Evolutionary conservation across 1,140 invertebrate species (phyloP).

Genomic region (Pseudomyrmex pallidus): DNA sequence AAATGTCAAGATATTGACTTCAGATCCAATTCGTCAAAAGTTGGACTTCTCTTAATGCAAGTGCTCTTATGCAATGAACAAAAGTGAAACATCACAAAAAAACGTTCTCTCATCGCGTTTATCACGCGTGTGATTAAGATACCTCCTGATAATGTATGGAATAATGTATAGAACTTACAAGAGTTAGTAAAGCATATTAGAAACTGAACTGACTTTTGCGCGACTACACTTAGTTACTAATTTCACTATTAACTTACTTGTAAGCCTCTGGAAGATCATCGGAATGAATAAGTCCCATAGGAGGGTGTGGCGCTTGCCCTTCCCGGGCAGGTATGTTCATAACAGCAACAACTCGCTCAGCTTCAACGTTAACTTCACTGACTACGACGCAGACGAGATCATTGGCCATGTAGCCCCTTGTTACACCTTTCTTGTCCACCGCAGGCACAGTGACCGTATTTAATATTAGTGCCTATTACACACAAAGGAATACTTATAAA

Average conservation of each 20-base stretch:
- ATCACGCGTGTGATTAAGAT: conserved; percentile 55
- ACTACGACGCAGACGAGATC: conserved; percentile 95
- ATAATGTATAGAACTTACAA: conserved; percentile 50
- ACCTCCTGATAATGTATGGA: conserved; percentile 49
- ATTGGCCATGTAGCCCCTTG: conserved; percentile 91
- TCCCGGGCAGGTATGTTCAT: conserved; percentile 92
- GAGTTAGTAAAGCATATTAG: conserved; percentile 69
- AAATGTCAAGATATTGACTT: conserved; percentile 37
- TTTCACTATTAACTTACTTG: conserved; percentile 89
- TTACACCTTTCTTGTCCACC: conserved; percentile 92
- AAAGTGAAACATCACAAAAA: conserved; percentile 65
- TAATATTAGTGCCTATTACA: conserved; percentile 82
- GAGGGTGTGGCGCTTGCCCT: conserved; percentile 88
- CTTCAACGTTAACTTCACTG: conserved; percentile 93
- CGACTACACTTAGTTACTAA: conserved; percentile 62
- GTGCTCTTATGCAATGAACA: conserved; percentile 66
- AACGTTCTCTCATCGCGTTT: conserved; percentile 25
- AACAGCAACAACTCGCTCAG: conserved; percentile 94
- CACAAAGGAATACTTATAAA: neutral
- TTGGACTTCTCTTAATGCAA: conserved; percentile 56
- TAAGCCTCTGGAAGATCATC: conserved; percentile 94
- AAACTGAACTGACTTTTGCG: conserved; percentile 46
- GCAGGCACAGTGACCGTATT: conserved; percentile 88
- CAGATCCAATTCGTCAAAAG: conserved; percentile 49
- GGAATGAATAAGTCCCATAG: conserved; percentile 93